Evolutionary conservation across 2,888 invertebrate genomes (phyloP).

Genomic region (Pterostichus madidus): DNA sequence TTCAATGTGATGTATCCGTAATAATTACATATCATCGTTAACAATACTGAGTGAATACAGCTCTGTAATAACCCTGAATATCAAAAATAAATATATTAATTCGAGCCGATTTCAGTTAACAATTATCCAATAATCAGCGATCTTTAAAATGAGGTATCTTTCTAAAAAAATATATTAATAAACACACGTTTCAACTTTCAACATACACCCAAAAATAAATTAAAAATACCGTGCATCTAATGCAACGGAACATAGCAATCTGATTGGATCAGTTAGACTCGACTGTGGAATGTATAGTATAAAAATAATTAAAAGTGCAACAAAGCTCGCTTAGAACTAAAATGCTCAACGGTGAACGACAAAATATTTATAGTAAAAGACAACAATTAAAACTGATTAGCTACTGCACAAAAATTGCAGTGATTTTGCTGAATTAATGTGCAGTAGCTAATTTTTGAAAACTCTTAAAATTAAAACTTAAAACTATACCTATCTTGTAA

Average conservation of each 20-base stretch:
- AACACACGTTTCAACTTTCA: conserved; percentile 54
- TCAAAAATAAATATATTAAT: conserved; percentile 64
- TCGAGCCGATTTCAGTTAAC: conserved; percentile 58
- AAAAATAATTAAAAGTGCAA: conserved; percentile 64
- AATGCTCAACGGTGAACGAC: conserved; percentile 58
- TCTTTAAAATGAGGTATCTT: conserved; percentile 64
- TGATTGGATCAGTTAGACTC: conserved; percentile 62
- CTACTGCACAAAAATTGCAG: not conserved
- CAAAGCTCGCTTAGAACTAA: conserved; percentile 64
- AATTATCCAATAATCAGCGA: conserved; percentile 48
- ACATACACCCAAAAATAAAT: conserved; percentile 57
- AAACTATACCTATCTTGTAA: conserved; percentile 7
- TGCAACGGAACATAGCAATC: conserved; percentile 51
- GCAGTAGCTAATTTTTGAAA: not conserved
- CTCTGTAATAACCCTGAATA: conserved; percentile 61
- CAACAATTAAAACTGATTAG: conserved; percentile 28
- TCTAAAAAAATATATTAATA: conserved; percentile 62
- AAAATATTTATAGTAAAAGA: conserved; percentile 34
- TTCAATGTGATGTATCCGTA: conserved; percentile 41
- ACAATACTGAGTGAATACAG: conserved; percentile 47
- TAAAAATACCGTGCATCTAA: conserved; percentile 62
- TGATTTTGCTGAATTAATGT: not conserved
- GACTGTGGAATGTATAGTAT: conserved; percentile 60
- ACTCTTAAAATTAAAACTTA: conserved; percentile 8
- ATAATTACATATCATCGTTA: conserved; percentile 25